phyloP scores from a whole-genome alignment of 2,797 vertebrate species.

The Propithecus perrieri region DNA sequence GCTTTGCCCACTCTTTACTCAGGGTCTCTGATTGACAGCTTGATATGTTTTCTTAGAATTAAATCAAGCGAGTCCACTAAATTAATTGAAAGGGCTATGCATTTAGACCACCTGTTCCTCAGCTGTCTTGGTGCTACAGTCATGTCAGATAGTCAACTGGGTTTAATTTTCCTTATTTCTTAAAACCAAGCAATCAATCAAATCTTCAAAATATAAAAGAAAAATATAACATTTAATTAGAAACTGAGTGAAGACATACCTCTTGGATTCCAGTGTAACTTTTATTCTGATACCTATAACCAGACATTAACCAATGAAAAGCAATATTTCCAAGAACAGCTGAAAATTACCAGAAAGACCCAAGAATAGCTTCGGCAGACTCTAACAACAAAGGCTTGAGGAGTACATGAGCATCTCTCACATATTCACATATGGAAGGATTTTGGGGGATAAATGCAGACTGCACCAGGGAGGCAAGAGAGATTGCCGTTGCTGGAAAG shows the following conservation, averaged over 20 bases:
- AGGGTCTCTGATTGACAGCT: constrained; percentile 46
- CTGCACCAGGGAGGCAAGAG: not conserved
- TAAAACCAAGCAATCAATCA: constrained; percentile 49
- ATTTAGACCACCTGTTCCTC: constrained; percentile 49
- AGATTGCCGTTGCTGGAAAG: not conserved
- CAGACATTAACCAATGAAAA: not conserved
- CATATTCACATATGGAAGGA: not conserved
- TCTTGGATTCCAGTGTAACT: not conserved
- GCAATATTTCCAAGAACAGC: not conserved
- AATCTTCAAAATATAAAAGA: not conserved
- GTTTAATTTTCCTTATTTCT: constrained; percentile 55
- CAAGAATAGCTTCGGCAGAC: not conserved
- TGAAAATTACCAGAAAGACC: not conserved
- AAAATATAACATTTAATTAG: not conserved
- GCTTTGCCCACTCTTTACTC: constrained; percentile 14
- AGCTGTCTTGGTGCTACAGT: constrained; percentile 1
- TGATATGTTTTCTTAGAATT: constrained; percentile 59
- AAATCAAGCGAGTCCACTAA: constrained; percentile 31
- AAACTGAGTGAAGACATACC: not conserved
- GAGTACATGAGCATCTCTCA: not conserved
- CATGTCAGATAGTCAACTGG: not conserved
- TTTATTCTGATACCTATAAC: not conserved
- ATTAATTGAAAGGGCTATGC: constrained; percentile 65
- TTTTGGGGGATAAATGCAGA: not conserved
- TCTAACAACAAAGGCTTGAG: not conserved